Percentiles rank a stretch among this genome's conserved stretches.
Evolutionary conservation across 2,797 vertebrate genomes (phyloP).

Genomic region (Coregonus ussuriensis): DNA sequence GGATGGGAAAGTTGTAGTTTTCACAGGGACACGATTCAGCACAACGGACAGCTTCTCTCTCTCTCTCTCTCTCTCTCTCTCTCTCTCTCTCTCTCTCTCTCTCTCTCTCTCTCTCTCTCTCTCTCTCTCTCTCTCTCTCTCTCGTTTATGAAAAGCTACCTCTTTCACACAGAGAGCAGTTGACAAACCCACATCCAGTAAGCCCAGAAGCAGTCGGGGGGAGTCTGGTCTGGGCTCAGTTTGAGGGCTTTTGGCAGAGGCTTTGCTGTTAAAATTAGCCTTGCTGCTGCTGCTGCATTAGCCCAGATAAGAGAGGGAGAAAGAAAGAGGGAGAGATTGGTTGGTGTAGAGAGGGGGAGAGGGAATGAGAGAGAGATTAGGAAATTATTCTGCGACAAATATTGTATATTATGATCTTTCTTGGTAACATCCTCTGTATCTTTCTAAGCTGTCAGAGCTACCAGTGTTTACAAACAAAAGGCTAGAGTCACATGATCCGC

Average conservation of each 20-base stretch:
- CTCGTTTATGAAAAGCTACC: not conserved
- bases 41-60: not conserved
- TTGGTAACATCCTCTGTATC: not conserved
- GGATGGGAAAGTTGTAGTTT: not conserved
- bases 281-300: constrained; percentile 68
- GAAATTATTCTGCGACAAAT: not conserved
- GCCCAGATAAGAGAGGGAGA: constrained; percentile 72
- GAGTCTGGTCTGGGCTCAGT: constrained; percentile 19
- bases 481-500: constrained; percentile 4
- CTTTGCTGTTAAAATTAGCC: constrained; percentile 76
- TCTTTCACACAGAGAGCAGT: not conserved
- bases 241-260: constrained; percentile 65
- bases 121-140: constrained; percentile 2
- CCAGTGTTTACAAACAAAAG: not conserved
- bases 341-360: constrained; percentile 6
- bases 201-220: not conserved
- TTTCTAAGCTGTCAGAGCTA: constrained; percentile 36
- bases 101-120: too few species aligned
- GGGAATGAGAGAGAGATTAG: constrained; percentile 22
- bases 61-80: not conserved
- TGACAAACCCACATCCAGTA: not conserved
- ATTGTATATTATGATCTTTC: not conserved
- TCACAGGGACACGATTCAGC: not conserved
- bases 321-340: not conserved
- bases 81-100: not conserved